A percentile compares a stretch with the other conserved stretches of the same genome.
These are phyloP conservation scores for Aplidium turbinatum DNA, from an alignment of 23 tunicate genomes.

Conservation along the genomic window DNA sequence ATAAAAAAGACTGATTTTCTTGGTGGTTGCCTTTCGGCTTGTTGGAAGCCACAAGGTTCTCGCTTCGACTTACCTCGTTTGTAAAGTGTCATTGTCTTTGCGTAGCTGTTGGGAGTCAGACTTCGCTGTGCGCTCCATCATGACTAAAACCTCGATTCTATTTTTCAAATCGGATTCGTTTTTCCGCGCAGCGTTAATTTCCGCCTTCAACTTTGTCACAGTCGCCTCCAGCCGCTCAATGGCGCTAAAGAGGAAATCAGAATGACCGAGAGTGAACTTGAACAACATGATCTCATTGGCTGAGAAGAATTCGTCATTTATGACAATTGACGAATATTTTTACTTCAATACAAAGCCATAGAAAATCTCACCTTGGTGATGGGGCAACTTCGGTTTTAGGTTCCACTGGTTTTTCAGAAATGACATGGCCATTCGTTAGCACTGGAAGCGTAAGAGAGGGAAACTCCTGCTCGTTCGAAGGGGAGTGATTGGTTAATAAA, in stretches of 20 bases:
- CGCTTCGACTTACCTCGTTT: constrained; percentile 68
- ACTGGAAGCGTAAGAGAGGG: neutral
- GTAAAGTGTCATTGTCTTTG: constrained; percentile 64
- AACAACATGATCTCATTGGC: no score
- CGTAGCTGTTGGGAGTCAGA: constrained; percentile 39
- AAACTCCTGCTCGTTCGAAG: no score
- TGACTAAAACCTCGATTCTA: constrained; percentile 29
- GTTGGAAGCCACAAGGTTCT: no score
- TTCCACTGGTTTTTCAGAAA: constrained; percentile 10
- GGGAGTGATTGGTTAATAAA: neutral
- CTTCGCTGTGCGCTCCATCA: constrained; percentile 54
- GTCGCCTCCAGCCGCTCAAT: constrained; percentile 64
- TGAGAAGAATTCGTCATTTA: no score
- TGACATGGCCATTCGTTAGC: constrained; percentile 47
- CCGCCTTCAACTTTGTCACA: constrained; percentile 53
- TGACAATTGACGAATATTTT: no score
- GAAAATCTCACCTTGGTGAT: constrained; percentile 36
- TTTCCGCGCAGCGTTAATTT: constrained; percentile 38
- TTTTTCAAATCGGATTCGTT: constrained; percentile 26
- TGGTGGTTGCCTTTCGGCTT: no score
- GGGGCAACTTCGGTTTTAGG: constrained; percentile 42
- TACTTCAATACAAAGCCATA: neutral
- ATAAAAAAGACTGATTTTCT: no score
- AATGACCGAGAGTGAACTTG: no score
- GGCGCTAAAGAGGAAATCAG: no score